Base-by-base conservation (phyloP, 2,797 vertebrate species). In the Echeneis naucrates region DNA sequence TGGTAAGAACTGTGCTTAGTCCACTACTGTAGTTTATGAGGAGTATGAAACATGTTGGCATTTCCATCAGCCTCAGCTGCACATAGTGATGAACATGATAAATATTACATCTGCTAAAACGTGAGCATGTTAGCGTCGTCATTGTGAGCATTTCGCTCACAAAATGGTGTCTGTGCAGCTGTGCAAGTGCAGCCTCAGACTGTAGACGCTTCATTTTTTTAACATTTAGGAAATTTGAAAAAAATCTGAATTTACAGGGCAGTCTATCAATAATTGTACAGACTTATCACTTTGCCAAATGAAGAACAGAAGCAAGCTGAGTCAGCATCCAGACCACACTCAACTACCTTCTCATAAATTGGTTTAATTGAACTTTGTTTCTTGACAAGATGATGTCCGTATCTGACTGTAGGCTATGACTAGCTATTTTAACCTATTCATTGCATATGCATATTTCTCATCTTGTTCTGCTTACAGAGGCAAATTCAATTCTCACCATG, bases 381-480 rank as follows among this genome's bases (percentile, higher is more conserved):
- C 40, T 35, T 77, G 63, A 52, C 40, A 67, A 69, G 50, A 24
- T 35, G 38, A 60, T 65, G 69, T 50, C 63, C 27, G 54, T 66
- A 24, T 76, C 52, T 44, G 33, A 53, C 53, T 48, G 4, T 0
- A 50, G 48, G 61, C 48, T 68, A 48, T 54, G 56, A 68, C n/a
- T 62, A 44, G 55, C 16, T 14, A 64, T 81, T 86, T 78, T n/a
- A 62, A 86, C 77, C 59, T n/a, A 86, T 85, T 87, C n/a, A n/a
- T n/a, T 87, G 67, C 75, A 82, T 85, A 69, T 78, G 72, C 63
- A 78, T 87, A 82, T 85, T 75, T 78, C 67, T 85, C 68, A 82
- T 78, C 60, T 63, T 37, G 53, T 77, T 84, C 78, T 87, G 85
- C 87, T 85, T 86, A 87, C 83, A 53, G 44, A 48, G 65, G 83